Base-by-base conservation (phyloP, 2,888 invertebrate species). In the Rhagium mordax region DNA sequence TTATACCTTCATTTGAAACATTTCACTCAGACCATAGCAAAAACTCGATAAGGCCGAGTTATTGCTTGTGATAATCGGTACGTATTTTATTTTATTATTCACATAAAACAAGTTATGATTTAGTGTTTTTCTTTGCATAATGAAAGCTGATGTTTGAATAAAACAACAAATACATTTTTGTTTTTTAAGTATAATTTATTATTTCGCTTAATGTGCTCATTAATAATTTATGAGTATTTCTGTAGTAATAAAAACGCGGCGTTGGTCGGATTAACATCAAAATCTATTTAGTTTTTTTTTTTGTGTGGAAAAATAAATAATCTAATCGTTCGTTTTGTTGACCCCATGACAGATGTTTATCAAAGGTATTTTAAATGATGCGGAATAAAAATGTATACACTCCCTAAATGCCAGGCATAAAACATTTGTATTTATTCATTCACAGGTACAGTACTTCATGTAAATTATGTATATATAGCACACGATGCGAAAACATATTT, bases 341-440 rank as follows among this genome's bases (percentile, higher is more conserved):
- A 72, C 67, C 67, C 29, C 57, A 55, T 64, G 70, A 62, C 72
- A 68, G 68, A 72, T 72, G 55, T 48, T 68, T 70, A 72, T 72
- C 72, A 15, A 15, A 21, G 21, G n/a, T 41, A 49, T 47, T 51
- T 64, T 64, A 15, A 57, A 27, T 5, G 55, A 57, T 27, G 27
- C 6, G 6, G 41, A 41, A 41, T 41, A 13, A 41, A 41, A 8
- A 33, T 33, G 10, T 5, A 33, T n/a, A 1, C 4, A 13, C 41
- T n/a, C n/a, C n/a, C n/a, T 41, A n/a, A 41, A 41, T 41, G n/a
- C n/a, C n/a, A n/a, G n/a, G n/a, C n/a, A n/a, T 10, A 41, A 10
- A 41, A 41, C 2, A 4, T 24, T 24, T 24, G 41, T 41, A n/a
- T 41, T n/a, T 4, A 33, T 33, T 33, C 10, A 10, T 33, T n/a